A percentile compares a stretch with the other conserved stretches of the same genome.
These are phyloP conservation scores for Nothura maculosa DNA, from an alignment of 2,797 vertebrate species.

Conservation along the genomic window DNA sequence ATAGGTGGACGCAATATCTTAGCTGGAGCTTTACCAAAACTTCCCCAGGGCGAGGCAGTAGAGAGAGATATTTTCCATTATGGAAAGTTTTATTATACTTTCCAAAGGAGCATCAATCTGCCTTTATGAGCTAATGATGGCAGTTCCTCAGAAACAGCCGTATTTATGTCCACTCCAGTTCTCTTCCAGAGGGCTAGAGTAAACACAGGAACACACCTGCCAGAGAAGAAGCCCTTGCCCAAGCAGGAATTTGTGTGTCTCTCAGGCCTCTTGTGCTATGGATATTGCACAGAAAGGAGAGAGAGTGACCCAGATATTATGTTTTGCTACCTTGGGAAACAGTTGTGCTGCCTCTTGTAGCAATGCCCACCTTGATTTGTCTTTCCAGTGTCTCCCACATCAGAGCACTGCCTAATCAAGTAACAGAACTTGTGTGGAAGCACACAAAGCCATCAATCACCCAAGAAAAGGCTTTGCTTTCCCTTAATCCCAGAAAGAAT, in stretches of 20 bases:
- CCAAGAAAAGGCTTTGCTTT: neutral
- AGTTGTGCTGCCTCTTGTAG: neutral
- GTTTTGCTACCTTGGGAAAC: neutral
- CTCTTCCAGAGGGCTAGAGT: neutral
- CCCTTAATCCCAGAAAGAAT: neutral
- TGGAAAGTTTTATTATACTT: neutral
- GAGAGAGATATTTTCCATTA: neutral
- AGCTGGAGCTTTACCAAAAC: neutral
- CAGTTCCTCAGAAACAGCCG: neutral
- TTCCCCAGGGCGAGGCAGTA: rapidly evolving
- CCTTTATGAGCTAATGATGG: neutral
- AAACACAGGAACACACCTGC: neutral
- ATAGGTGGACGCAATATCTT: neutral
- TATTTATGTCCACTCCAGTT: neutral
- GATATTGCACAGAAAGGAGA: neutral
- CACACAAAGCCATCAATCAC: neutral
- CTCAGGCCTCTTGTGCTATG: neutral
- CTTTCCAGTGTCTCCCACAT: neutral
- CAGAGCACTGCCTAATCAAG: neutral
- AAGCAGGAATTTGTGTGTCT: neutral
- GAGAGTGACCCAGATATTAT: neutral
- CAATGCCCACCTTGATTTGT: neutral
- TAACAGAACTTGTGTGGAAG: neutral
- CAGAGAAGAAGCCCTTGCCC: neutral
- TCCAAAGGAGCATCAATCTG: neutral